Evolutionary conservation across 2,888 invertebrate genomes (phyloP).

Genomic region (Bombylius discolor): DNA sequence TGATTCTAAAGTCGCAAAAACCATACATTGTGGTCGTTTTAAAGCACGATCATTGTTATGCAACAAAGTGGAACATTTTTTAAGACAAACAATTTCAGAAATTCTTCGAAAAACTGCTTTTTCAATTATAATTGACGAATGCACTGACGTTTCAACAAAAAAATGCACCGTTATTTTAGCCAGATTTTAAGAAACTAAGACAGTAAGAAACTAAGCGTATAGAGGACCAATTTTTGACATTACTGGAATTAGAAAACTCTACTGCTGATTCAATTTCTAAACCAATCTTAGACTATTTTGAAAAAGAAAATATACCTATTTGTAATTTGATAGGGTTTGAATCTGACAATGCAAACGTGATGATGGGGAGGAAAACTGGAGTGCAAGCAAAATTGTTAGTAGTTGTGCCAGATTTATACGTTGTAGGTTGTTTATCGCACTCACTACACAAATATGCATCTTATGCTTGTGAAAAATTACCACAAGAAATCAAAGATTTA

Average conservation of each 20-base stretch:
- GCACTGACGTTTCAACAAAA: no score
- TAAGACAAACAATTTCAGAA: no score
- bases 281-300: neutral
- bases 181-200: no score
- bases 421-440: slow-evolving; percentile 21
- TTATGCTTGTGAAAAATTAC: slow-evolving; percentile 19
- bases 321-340: slow-evolving; percentile 1
- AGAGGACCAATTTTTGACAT: no score
- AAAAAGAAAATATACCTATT: neutral
- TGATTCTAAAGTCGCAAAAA: neutral
- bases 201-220: no score
- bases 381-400: neutral
- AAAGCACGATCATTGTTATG: no score
- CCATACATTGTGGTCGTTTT: neutral
- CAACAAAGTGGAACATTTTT: no score
- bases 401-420: slow-evolving; percentile 13
- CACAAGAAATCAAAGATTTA: slow-evolving; percentile 17
- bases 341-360: neutral
- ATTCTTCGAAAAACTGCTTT: no score
- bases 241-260: neutral
- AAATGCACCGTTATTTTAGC: no score
- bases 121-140: no score
- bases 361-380: neutral
- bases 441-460: slow-evolving; percentile 20
- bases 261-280: neutral